Base-by-base conservation (phyloP, 2,113 vertebrate genomes). In the Elachura formosa region DNA sequence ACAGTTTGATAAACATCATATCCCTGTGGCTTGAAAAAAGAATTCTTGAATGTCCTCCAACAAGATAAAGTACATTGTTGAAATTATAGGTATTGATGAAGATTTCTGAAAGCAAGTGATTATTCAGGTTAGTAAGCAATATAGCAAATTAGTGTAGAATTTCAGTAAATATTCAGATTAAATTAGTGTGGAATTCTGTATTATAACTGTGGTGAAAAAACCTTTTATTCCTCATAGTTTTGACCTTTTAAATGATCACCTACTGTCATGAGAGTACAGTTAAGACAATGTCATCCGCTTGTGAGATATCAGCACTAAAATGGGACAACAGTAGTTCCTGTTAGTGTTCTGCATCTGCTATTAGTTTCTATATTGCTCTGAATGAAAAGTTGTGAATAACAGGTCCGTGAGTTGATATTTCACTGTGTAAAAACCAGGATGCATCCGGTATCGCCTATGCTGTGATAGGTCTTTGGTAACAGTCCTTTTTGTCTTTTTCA, bases 1-100 rank as follows among this genome's bases (percentile, higher is more conserved):
- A 56, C 46, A 68, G 34, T 90, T 93, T 96, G 89, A 88, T 93
- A 95, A 95, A 64, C 76, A 89, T 86, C 62, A 46, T 72, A 52
- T 58, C 38, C 77, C 34, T 83, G 26, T 54, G 49, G 23, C 51
- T 89, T 61, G 15, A 78, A 67, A 90, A 87, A 85, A 59, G 43
- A 33, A 40, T 33, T 95, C 55, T 89, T 91, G 58, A 89, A 62
- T 51, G 55, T 61, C 54, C 43, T 96, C 78, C 82, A 90, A 78
- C 12, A 79, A 83, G 77, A 91, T 63, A 73, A 66, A 84, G 34
- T 49, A 74, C 19, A n/a, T 8, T 56, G 45, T 62, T 48, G 67
- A 85, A 88, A 94, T 61, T 52, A 17, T 43, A 63, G 58, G 26
- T 62, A 18, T 55, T 51, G n/a, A 66, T 73, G 79, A 93, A 75